Evolutionary conservation across 2,888 invertebrate species (phyloP), one percentile per base, ranked within the genome.

Genomic region (Notodonta dromedarius): DNA sequence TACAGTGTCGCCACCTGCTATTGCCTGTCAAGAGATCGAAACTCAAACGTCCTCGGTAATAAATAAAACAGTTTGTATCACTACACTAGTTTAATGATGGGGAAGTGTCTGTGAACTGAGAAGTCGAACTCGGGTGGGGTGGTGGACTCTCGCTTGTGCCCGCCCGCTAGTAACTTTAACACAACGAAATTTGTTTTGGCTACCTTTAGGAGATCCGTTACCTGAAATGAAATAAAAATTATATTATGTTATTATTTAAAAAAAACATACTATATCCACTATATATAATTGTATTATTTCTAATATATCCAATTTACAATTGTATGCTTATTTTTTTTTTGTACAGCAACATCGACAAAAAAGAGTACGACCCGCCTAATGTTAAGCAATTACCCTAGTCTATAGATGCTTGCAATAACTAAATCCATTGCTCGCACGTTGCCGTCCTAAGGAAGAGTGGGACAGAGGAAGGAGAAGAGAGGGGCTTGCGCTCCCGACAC

Each of bases 111-210:
- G 90, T 98, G 98, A 77, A 95, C 95, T 52, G 97, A 96, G 87
- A 99, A 99, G 84, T 98, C 98, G 87, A 99, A 99, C 74, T 98
- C 97, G 0, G 98, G 98, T 11, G 97, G 97, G 24, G 95, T 95
- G 63, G 95, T 95, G 0, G 97, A 96, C 67, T 98, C 98, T 78
- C 96, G 96, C 86, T 97, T 98, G 87, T 99, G 98, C 9, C 99
- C 99, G 66, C 97, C 98, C 0, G 98, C 97, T 69, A 99, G 90
- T 64, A 99, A 93, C 89, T 98, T 98, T 89, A 98, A 94, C 13
- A 99, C 99, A 73, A 99, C 97, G 85, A 98, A 98, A 94, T 99
- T 99, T 0, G 98, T 98, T 94, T 99, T 99, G 51, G 97, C 96
- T 71, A 99, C 97, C 90, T 97, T 98, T 57, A 98, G 93, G 69